Base-by-base conservation (phyloP, 2,797 vertebrate species). In the Diplodus puntazzo region DNA sequence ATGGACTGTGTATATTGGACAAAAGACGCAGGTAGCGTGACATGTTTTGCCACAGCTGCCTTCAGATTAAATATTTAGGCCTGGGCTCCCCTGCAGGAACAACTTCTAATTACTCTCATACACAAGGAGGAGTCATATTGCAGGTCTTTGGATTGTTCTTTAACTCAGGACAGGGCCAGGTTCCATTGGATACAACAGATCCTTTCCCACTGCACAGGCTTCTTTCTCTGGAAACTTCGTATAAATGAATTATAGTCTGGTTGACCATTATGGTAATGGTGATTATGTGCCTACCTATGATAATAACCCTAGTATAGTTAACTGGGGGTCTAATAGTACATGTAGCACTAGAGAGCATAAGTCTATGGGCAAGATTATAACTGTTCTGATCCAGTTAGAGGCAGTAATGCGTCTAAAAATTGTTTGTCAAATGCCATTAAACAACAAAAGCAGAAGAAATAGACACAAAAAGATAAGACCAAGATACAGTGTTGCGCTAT, bases 51-150 rank as follows among this genome's bases (percentile, higher is more conserved):
- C 88, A 88, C 86, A 21, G 78, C 82, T 93, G 63, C 73, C 64
- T 77, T 77, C 65, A 84, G 74, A 95, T 95, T 89, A 95, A 95
- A 94, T 90, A 95, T 95, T 95, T 92, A 96, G 79, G 46, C 53
- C 67, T 2, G 50, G 81, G 68, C 90, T 91, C 88, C 82, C 87
- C 87, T 78, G 82, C 85, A 87, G 88, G 78, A 84, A 79, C 89
- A 81, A 90, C 85, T 88, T 93, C 93, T 94, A 94, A 95, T 95
- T 92, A 96, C 90, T 90, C 81, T 81, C 55, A 87, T 69, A 90
- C 79, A 75, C 60, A 72, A 83, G 68, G 69, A 83, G 85, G 93
- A 90, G 87, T 93, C 92, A 10, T 69, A 81, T 94, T 92, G 85
- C 92, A 85, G 78, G 73, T 73, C 46, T 5, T 3, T 64, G 71